Conservation (phyloP, 2,888 invertebrate genomes). For the Brassicogethes aeneus region DNA sequence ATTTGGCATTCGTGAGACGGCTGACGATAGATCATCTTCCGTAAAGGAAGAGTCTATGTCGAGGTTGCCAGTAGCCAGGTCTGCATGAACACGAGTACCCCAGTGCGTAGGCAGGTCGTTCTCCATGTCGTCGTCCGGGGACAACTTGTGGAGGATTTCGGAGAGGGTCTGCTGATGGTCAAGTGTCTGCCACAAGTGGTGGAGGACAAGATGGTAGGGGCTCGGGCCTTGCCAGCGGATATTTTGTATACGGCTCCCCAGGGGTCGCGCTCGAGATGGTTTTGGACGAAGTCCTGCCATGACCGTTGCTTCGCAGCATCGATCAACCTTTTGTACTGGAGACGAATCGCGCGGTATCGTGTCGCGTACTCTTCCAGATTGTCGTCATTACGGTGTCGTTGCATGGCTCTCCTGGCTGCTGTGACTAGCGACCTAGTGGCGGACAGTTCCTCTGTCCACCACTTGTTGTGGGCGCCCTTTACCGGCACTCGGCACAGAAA, state of each 20-base stretch:
- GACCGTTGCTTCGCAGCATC: too few species aligned
- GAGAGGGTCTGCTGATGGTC: background rate
- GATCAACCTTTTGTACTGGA: too few species aligned
- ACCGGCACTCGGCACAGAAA: too few species aligned
- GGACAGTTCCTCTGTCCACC: background rate
- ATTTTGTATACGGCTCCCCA: background rate
- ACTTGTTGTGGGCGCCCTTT: too few species aligned
- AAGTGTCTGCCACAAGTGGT: background rate
- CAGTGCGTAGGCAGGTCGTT: too few species aligned
- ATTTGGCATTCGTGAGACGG: too few species aligned
- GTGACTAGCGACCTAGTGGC: background rate
- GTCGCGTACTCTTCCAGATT: too few species aligned
- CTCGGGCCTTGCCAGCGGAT: too few species aligned
- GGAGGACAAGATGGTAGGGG: background rate
- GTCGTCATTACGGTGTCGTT: background rate
- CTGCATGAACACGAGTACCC: background rate
- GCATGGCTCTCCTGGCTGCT: background rate
- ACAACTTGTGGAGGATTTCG: background rate
- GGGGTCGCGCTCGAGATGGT: too few species aligned
- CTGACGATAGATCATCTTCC: too few species aligned
- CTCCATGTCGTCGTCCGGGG: background rate
- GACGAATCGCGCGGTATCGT: too few species aligned
- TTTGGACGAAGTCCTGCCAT: too few species aligned
- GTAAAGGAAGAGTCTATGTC: background rate
- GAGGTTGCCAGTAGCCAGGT: background rate